These are phyloP conservation scores for Bombus terrestris DNA, from an alignment of 1,140 invertebrate genomes.

Conservation along the genomic window DNA sequence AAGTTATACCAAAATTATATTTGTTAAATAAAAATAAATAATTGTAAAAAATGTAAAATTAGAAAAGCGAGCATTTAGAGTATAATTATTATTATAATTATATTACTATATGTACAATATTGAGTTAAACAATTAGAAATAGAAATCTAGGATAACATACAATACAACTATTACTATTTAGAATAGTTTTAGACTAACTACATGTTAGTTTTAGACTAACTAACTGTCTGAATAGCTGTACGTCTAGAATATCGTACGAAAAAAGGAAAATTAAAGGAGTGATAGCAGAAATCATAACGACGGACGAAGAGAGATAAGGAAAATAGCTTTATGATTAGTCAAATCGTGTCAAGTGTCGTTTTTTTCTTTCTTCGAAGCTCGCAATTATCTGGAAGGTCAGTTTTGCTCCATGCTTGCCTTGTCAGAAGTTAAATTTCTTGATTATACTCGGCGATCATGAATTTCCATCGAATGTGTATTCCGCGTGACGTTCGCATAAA, in stretches of 20 bases:
- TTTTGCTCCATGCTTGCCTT: not conserved
- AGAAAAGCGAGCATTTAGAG: too few species aligned
- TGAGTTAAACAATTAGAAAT: too few species aligned
- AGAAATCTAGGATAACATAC: too few species aligned
- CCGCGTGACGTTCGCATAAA: conserved; percentile 19
- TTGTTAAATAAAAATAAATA: too few species aligned
- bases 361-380: not conserved
- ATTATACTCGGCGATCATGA: not conserved
- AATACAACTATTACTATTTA: too few species aligned
- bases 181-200: too few species aligned
- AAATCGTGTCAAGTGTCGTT: not conserved
- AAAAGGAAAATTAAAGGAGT: not conserved
- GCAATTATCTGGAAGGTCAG: conserved; percentile 8
- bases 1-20: too few species aligned
- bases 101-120: too few species aligned
- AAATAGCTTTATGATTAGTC: not conserved
- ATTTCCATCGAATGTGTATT: not conserved
- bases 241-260: not conserved
- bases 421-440: conserved; percentile 12
- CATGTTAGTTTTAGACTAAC: too few species aligned
- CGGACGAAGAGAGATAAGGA: not conserved
- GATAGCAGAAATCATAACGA: not conserved
- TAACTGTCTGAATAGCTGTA: too few species aligned
- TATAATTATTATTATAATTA: too few species aligned
- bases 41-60: too few species aligned